A percentile compares a stretch with the other conserved stretches of the same genome.
phyloP scores from a whole-genome alignment of 35 echinoderm and acorn worm species.

The Hemicentrotus pulcherrimus region DNA sequence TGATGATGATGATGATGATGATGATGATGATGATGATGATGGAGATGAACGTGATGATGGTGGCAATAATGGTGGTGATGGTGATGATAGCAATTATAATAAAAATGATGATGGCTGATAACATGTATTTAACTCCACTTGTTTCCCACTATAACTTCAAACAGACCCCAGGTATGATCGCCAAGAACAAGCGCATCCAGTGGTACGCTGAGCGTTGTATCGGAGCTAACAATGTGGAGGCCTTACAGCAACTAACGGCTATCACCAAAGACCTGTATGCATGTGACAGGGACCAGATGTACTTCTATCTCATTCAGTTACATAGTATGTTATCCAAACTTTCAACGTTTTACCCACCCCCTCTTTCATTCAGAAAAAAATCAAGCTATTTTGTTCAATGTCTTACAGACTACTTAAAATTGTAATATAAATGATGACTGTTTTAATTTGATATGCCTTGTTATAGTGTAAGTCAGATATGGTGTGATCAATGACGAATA shows the following conservation, averaged over 20 bases:
- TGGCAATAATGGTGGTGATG: background rate
- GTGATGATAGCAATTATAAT: background rate
- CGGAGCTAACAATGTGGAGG: slow-evolving; percentile 39
- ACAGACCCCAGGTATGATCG: slow-evolving; percentile 85
- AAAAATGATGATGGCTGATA: background rate
- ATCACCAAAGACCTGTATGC: slow-evolving; percentile 82
- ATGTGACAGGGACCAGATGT: slow-evolving; percentile 81
- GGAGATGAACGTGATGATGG: too few relatives aligned
- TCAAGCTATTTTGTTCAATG: background rate
- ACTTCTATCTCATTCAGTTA: slow-evolving; percentile 78
- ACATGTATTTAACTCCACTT: background rate
- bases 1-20: background rate
- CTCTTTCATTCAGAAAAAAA: background rate
- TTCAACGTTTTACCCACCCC: background rate
- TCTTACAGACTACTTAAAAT: background rate
- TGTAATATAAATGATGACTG: too few relatives aligned
- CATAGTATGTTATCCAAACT: slow-evolving; percentile 62
- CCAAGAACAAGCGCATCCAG: slow-evolving; percentile 65
- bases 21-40: background rate
- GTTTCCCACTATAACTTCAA: background rate
- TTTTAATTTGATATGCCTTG: too few relatives aligned
- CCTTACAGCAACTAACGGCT: slow-evolving; percentile 63
- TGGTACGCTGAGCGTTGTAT: slow-evolving; percentile 90
- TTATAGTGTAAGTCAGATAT: too few relatives aligned
- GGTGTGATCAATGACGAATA: too few relatives aligned